Base-by-base conservation (phyloP, 2,888 invertebrate genomes). In the Ectemnius lituratus region DNA sequence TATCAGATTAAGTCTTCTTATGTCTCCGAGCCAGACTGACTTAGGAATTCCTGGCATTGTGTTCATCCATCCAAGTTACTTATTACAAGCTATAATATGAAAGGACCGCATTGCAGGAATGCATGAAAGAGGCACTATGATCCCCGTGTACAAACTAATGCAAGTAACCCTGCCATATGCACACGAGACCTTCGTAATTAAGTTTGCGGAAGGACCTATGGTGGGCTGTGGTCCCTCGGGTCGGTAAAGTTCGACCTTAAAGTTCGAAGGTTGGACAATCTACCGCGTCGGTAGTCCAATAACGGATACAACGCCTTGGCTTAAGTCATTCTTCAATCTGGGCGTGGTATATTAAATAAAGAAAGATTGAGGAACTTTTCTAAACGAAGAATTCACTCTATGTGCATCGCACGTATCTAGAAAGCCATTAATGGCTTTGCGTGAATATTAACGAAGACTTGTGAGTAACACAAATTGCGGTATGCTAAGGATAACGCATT, bases 191-290 rank as follows among this genome's bases (percentile, higher is more conserved):
- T 72, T 23, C 65, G 70, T 81, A 78, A 82, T 72, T 75, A 82
- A 82, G 80, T 81, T 82, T 73, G 62, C 68, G 65, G 67, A 80
- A 73, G 64, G 63, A 69, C 68, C 65, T 69, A 69, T 49, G 37
- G 59, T 65, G 67, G 63, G 20, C 62, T 52, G 65, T 20, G 65
- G 49, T 70, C 66, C 75, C 66, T 45, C 68, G 61, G 64, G 76
- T 62, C 68, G 72, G 76, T 69, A 63, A 82, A 82, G 81, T 82
- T 82, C 70, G 73, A 71, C 72, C 66, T 64, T 62, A 82, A 80
- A 82, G 75, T 70, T 75, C 80, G 82, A 82, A 11, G 37, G 82
- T 82, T 82, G 74, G 66, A 62, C 61, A 52, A 67, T 76, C 28
- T 72, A 79, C 63, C 63, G 47, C 52, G 58, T 4, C 60, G 60